These are phyloP conservation scores for Apaloderma vittatum DNA, from an alignment of 2,113 vertebrate species.

Conservation along the genomic window DNA sequence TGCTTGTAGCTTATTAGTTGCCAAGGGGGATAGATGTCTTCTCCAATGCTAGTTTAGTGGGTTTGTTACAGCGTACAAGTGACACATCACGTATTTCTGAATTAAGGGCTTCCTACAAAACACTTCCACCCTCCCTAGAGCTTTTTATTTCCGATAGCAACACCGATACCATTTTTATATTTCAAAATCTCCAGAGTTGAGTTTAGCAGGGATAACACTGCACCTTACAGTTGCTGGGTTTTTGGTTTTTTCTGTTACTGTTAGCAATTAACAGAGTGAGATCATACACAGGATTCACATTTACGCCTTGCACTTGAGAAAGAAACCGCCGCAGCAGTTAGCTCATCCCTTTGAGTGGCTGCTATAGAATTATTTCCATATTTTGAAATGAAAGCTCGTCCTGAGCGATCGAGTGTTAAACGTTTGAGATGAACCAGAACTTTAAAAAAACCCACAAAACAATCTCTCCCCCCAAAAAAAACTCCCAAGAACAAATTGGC, in stretches of 20 bases:
- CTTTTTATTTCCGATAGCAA: not conserved
- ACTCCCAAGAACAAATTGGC: accelerated
- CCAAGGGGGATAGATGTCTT: not conserved
- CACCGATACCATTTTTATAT: not conserved
- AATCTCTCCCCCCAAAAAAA: accelerated
- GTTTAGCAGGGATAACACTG: not conserved
- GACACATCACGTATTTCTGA: not conserved
- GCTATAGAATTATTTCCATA: not conserved
- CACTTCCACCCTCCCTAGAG: not conserved
- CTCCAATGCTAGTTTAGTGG: not conserved
- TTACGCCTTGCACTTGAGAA: not conserved
- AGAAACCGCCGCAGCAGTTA: not conserved
- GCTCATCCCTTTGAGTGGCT: not conserved
- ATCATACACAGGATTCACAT: accelerated
- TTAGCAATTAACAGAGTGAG: not conserved
- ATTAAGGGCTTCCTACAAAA: not conserved
- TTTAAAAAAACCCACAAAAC: not conserved
- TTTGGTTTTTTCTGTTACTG: not conserved
- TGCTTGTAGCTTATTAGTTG: not conserved
- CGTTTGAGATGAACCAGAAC: not conserved
- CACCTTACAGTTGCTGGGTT: not conserved
- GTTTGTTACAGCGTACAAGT: not conserved
- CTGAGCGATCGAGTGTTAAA: not conserved
- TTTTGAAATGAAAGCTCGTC: not conserved
- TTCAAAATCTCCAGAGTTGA: not conserved